Evolutionary conservation across 2,888 invertebrate genomes (phyloP), one percentile per base, ranked within the genome.

Genomic region (Electrophaes corylata): DNA sequence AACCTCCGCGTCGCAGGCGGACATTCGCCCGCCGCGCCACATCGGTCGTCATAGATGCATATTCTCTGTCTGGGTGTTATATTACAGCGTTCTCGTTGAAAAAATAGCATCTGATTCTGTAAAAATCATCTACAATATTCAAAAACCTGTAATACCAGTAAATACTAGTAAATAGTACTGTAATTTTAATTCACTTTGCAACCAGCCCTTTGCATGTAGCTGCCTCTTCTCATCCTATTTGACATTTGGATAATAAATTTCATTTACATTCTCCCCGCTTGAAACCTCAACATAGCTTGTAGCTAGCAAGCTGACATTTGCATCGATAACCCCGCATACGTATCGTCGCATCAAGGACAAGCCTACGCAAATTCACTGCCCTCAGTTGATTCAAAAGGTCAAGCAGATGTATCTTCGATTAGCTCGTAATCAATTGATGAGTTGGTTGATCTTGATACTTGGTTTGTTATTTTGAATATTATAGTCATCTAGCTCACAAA

Each of bases 281-380:
- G 41, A 44, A 51, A 44, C 35, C 20, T 6, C 23, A 44, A 8
- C 33, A n/a, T n/a, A 14, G 31, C 14, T 4, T 33, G n/a, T 18
- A 39, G 26, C 3, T 11, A 31, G 48, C 11, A 3, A n/a, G 39
- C 39, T 57, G 50, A 50, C 49, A 56, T 56, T 56, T 54, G 39
- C 50, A 46, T 54, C 49, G 58, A 59, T 59, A 54, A 50, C 46
- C 39, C 50, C 23, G 16, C 10, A 39, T 41, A 39, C n/a, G 14
- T 52, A 52, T 52, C 52, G 16, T 35, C 35, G 40, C 50, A 54
- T 59, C 54, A 54, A 59, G 59, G 50, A 54, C 59, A 45, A 1
- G 41, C 50, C 58, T 37, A 51, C 51, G 57, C 57, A 51, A 33
- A 50, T 16, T 47, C 19, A 35, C 43, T 43, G 47, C 45, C 35